Evolutionary conservation across 2,797 vertebrate genomes (phyloP), one percentile per base, ranked within the genome.

Genomic region (Buceros bicornis): DNA sequence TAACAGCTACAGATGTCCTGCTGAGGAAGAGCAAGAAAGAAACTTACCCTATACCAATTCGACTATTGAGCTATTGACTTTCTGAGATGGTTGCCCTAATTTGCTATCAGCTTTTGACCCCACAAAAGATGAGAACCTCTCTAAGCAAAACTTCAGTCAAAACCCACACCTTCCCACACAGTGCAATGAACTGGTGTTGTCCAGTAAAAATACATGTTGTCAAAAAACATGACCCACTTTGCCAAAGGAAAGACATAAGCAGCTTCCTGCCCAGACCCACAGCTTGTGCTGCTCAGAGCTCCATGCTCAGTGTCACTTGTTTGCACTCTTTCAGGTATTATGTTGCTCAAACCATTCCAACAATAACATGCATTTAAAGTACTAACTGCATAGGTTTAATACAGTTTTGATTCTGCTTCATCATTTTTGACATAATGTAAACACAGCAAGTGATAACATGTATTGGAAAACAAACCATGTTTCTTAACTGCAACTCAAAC

Each of bases 371-470:
- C 62, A 77, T 82, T 93, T 94, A 58, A 93, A 80, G 33, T 79
- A 84, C 66, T 89, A 86, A 62, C 40, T 86, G 56, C 45, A 66
- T 1, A 2, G 28, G 48, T 51, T 79, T 88, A 64, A 84, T 35
- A n/a, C 24, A 56, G 47, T 73, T 93, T 91, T 92, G 69, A 85
- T 91, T 97, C 21, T 53, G 57, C 37, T 89, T 67, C 86, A 56
- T 89, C 20, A 40, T 65, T 89, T 93, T 69, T 89, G 66, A 89
- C 66, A 83, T 60, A 80, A 84, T 35, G 87, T 82, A 96, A 96
- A 95, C 93, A 80, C 2, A 66, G 43, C 80, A 96, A 92, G 77
- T 72, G 85, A 87, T 83, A 83, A 86, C 91, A 66, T n/a, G 65
- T 57, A 74, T 35, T 70, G 80, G 70, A 88, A 95, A 91, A 90